These are phyloP conservation scores for Probaryconus sp. DNA, from an alignment of 1,140 invertebrate genomes.

Conservation along the genomic window DNA sequence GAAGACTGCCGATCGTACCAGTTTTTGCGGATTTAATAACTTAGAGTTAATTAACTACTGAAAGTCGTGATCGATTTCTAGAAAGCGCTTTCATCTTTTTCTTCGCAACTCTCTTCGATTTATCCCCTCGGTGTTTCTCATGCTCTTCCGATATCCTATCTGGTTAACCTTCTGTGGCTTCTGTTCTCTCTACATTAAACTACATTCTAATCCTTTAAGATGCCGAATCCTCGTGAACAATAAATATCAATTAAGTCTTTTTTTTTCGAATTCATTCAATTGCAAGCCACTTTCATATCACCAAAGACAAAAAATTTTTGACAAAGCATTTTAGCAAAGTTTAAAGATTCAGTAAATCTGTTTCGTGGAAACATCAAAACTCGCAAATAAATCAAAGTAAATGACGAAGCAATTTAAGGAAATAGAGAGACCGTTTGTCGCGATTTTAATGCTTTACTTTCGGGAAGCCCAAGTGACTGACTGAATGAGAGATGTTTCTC, in stretches of 20 bases:
- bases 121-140: slow-evolving; percentile 32
- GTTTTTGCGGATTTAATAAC: slow-evolving; percentile 75
- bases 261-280: slow-evolving; percentile 23
- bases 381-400: background rate
- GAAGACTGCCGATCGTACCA: slow-evolving; percentile 57
- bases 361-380: background rate
- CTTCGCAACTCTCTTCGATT: slow-evolving; percentile 32
- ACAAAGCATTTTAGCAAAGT: too few species aligned
- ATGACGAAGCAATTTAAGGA: too few species aligned
- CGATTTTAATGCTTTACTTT: background rate
- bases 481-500: slow-evolving; percentile 1
- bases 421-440: too few species aligned
- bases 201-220: slow-evolving; percentile 54
- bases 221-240: slow-evolving; percentile 21
- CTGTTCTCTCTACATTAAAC: slow-evolving; percentile 36
- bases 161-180: slow-evolving; percentile 27
- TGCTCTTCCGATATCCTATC: slow-evolving; percentile 34
- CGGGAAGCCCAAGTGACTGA: background rate
- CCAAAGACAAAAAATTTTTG: too few species aligned
- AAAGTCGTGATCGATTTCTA: slow-evolving; percentile 73
- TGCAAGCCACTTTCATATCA: too few species aligned
- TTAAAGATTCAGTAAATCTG: too few species aligned
- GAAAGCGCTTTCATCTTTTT: slow-evolving; percentile 60
- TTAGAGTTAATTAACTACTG: slow-evolving; percentile 75
- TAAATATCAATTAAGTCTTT: slow-evolving; percentile 40